These are phyloP conservation scores for Austrolebias charrua DNA, from an alignment of 2,797 vertebrate genomes.

Conservation along the genomic window DNA sequence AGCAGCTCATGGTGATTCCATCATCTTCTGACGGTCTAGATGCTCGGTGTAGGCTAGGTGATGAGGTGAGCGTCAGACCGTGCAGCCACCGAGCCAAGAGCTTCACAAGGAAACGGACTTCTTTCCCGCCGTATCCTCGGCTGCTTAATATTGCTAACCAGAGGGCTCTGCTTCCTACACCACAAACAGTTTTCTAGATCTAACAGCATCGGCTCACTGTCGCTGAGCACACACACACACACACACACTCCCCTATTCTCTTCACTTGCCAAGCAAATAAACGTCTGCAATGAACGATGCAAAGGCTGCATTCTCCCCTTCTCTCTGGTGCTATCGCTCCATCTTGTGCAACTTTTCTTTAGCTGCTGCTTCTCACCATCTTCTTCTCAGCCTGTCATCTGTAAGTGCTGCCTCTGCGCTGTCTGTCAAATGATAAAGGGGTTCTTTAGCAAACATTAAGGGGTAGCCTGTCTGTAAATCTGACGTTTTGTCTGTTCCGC, in stretches of 20 bases:
- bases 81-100: conserved; percentile 40
- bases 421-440: conserved; percentile 58
- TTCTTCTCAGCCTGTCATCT: conserved; percentile 65
- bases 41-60: conserved; percentile 84
- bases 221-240: conserved; percentile 40
- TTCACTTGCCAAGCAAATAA: conserved; percentile 67
- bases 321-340: conserved; percentile 50
- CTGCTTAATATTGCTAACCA: conserved; percentile 69
- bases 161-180: conserved; percentile 42
- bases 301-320: conserved; percentile 68
- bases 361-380: conserved; percentile 64
- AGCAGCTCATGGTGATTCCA: conserved; percentile 83
- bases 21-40: conserved; percentile 96
- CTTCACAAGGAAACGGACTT: conserved; percentile 51
- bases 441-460: conserved; percentile 42
- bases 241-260: conserved; percentile 40
- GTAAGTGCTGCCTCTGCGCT: conserved; percentile 60
- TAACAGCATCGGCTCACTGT: conserved; percentile 59
- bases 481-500: conserved; percentile 18
- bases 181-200: conserved; percentile 37
- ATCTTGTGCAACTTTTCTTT: conserved; percentile 59
- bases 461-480: conserved; percentile 21
- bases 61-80: conserved; percentile 63
- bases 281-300: conserved; percentile 85
- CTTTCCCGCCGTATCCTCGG: conserved; percentile 52